A percentile compares a stretch with the other conserved stretches of the same genome.
These are phyloP conservation scores for Scalopus aquaticus DNA, from an alignment of 2,113 vertebrate genomes.

Conservation along the genomic window DNA sequence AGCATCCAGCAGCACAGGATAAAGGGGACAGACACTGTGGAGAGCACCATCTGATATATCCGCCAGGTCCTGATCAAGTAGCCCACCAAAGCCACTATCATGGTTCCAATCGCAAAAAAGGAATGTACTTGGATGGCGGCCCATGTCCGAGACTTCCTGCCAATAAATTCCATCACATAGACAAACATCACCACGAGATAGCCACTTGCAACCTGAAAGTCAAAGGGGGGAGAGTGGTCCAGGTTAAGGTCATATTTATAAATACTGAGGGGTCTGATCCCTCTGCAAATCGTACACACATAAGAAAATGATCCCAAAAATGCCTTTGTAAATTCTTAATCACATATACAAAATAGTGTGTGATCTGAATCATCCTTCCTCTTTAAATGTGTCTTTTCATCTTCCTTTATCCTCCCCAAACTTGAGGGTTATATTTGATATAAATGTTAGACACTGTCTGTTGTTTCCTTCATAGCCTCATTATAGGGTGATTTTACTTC, in stretches of 20 bases:
- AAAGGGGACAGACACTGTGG: slow-evolving; percentile 91
- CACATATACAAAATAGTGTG: neutral
- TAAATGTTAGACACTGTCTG: neutral
- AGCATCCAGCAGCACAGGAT: slow-evolving; percentile 95
- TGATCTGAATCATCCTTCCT: neutral
- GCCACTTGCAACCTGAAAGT: slow-evolving; percentile 92
- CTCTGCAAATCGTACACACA: neutral
- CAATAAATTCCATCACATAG: slow-evolving; percentile 95
- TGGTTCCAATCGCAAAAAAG: slow-evolving; percentile 93
- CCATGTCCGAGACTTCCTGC: slow-evolving; percentile 94
- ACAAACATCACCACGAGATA: slow-evolving; percentile 97
- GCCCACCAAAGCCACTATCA: slow-evolving; percentile 93
- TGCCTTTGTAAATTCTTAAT: neutral
- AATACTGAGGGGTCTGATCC: neutral
- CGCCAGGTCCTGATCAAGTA: slow-evolving; percentile 94
- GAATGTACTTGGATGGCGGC: slow-evolving; percentile 96
- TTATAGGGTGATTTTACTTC: neutral
- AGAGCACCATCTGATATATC: slow-evolving; percentile 95
- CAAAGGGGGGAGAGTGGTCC: slow-evolving; percentile 26
- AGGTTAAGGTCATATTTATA: neutral
- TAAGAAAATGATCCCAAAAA: slow-evolving; percentile 6
- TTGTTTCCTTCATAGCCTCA: slow-evolving; percentile 9
- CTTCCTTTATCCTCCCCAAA: neutral
- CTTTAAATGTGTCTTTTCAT: neutral
- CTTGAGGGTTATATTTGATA: neutral